Conservation (phyloP, 2,888 invertebrate genomes). For the Drosophila cracens region DNA sequence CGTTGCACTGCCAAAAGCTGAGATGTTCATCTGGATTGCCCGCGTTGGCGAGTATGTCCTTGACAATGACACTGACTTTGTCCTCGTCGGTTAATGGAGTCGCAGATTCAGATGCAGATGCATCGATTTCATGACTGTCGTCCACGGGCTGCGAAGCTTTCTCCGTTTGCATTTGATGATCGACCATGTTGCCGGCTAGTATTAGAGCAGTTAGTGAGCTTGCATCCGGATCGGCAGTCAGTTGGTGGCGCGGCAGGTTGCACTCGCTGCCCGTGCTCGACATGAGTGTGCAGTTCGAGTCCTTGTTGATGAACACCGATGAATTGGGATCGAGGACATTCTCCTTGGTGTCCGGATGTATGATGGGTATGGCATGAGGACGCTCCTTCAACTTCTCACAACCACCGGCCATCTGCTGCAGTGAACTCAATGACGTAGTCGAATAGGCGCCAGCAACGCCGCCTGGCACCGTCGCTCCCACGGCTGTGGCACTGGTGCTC, state of each 20-base stretch:
- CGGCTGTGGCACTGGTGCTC: slow-evolving; percentile 34
- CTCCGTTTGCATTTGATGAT: slow-evolving; percentile 75
- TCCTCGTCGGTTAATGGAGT: slow-evolving; percentile 56
- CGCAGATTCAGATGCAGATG: neutral
- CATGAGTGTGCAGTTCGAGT: slow-evolving; percentile 60
- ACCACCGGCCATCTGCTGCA: slow-evolving; percentile 9
- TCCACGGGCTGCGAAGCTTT: slow-evolving; percentile 20
- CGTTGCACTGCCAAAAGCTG: slow-evolving; percentile 66
- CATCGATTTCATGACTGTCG: neutral
- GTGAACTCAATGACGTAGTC: slow-evolving; percentile 27
- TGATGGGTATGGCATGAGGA: slow-evolving; percentile 82
- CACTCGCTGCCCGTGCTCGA: slow-evolving; percentile 52
- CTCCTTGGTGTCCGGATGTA: slow-evolving; percentile 82
- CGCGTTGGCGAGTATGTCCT: slow-evolving; percentile 65
- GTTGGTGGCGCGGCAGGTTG: slow-evolving; percentile 51
- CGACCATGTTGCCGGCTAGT: slow-evolving; percentile 51
- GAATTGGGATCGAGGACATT: slow-evolving; percentile 75
- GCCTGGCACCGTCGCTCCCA: slow-evolving; percentile 24
- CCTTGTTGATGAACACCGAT: slow-evolving; percentile 60
- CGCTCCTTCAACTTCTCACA: slow-evolving; percentile 69
- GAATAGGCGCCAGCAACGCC: slow-evolving; percentile 39
- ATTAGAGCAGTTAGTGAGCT: slow-evolving; percentile 30
- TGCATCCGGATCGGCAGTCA: slow-evolving; percentile 22
- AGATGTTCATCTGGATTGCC: slow-evolving; percentile 65
- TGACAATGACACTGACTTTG: slow-evolving; percentile 71